A percentile compares a stretch with the other conserved stretches of the same genome.
Conservation (phyloP, 1,140 invertebrate species). For the Wiebesia pumilae region DNA sequence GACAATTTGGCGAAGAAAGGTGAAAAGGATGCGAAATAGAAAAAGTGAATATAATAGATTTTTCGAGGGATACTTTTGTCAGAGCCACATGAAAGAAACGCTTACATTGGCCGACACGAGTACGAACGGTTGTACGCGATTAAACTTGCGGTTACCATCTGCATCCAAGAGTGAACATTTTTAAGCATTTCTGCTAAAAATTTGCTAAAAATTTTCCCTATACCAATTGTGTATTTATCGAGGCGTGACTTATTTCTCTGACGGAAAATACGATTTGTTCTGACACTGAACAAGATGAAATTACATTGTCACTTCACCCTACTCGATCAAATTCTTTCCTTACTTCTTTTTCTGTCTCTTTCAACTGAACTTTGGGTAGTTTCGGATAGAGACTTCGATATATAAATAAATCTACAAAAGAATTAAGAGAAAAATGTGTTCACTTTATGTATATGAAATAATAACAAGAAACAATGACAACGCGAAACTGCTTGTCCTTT, state of each 20-base stretch:
- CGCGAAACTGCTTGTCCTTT: no score
- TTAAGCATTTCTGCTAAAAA: neutral
- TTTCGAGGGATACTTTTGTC: neutral
- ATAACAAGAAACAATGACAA: no score
- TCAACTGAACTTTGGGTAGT: neutral
- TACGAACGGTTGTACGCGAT: neutral
- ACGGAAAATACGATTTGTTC: neutral
- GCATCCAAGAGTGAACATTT: neutral
- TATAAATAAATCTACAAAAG: no score
- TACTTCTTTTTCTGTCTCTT: neutral
- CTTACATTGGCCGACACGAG: neutral
- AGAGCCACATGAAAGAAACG: neutral
- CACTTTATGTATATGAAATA: no score
- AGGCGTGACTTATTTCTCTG: neutral
- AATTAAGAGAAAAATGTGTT: no score
- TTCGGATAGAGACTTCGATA: neutral
- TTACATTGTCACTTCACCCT: constrained; percentile 41
- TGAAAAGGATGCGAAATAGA: neutral
- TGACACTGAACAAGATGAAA: constrained; percentile 30
- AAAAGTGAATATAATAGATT: neutral
- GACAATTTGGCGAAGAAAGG: neutral
- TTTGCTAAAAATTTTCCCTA: neutral
- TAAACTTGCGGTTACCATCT: neutral
- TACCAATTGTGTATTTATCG: no score
- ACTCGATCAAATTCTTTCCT: constrained; percentile 6